Evolutionary conservation across 2,888 invertebrate species (phyloP), one percentile per base, ranked within the genome.

Genomic region (Stenoptilia bipunctidactyla): DNA sequence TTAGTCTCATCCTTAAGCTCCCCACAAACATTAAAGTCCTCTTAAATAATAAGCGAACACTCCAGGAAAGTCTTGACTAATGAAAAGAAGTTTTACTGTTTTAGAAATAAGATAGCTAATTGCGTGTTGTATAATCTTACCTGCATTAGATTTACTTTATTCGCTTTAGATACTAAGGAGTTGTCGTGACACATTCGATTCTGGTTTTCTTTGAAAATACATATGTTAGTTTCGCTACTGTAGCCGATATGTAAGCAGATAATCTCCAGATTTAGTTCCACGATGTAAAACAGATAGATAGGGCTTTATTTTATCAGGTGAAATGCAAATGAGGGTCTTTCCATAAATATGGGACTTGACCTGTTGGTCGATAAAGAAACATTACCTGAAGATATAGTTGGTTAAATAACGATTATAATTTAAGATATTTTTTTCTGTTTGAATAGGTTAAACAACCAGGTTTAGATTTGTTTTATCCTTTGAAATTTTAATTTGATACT

Each of bases 121-220:
- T 5, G 39, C 12, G 27, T 5, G 37, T 35, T 37, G n/a, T n/a
- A 40, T 33, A 34, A 40, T n/a, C n/a, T n/a, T n/a, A n/a, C n/a
- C n/a, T n/a, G n/a, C n/a, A n/a, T n/a, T n/a, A n/a, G n/a, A n/a
- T n/a, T n/a, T n/a, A n/a, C n/a, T 30, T 30, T 30, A 30, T 30
- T 30, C 10, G 9, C 30, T 30, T 30, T 30, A 30, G 30, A 30
- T 30, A 30, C 37, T 39, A 44, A 45, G 38, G 45, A 41, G 49
- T 44, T 41, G 48, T 46, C 42, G 43, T 43, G 48, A 44, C 39
- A 40, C 38, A 36, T 41, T 38, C 41, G 37, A 44, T 47, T 44
- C 52, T 43, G 44, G 43, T 45, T 47, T 41, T 15, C 33, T 40
- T 40, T 36, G 41, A 45, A 39, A 39, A 47, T 30, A 30, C n/a